phyloP scores from a whole-genome alignment of 1,140 invertebrate species.

The Neuroterus valhalla region DNA sequence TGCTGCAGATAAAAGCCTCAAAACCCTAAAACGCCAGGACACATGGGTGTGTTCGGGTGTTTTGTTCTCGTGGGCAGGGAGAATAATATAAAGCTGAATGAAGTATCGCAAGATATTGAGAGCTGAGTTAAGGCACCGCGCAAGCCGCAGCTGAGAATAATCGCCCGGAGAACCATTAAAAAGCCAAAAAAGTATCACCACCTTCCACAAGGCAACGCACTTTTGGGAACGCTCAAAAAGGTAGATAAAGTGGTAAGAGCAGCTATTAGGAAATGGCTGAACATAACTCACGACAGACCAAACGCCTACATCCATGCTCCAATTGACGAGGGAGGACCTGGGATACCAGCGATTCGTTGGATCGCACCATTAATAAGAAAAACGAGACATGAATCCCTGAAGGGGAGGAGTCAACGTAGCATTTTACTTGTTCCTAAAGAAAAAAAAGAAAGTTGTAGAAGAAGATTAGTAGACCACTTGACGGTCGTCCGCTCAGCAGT shows the following conservation, averaged over 20 bases:
- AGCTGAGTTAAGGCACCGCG: too few species aligned
- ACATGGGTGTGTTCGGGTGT: too few species aligned
- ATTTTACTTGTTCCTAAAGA: background rate
- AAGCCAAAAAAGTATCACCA: background rate
- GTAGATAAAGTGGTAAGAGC: background rate
- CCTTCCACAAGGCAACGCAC: background rate
- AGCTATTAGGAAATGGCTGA: conserved; percentile 11
- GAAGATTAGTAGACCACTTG: background rate
- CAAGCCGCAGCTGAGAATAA: background rate
- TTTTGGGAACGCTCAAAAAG: background rate
- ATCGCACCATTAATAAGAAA: background rate
- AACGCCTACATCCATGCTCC: conserved; percentile 6
- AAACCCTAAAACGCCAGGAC: too few species aligned
- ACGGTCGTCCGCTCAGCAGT: background rate
- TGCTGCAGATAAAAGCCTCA: too few species aligned
- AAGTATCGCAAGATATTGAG: too few species aligned
- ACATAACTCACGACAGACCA: background rate
- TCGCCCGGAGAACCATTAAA: background rate
- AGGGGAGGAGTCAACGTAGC: background rate
- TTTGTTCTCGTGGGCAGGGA: too few species aligned
- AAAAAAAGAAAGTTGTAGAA: background rate
- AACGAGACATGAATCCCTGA: too few species aligned
- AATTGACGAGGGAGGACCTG: background rate
- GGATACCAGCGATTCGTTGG: background rate
- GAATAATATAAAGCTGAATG: background rate